These are phyloP conservation scores for Parelbella ahira DNA, from an alignment of 2,888 invertebrate genomes.

Conservation along the genomic window DNA sequence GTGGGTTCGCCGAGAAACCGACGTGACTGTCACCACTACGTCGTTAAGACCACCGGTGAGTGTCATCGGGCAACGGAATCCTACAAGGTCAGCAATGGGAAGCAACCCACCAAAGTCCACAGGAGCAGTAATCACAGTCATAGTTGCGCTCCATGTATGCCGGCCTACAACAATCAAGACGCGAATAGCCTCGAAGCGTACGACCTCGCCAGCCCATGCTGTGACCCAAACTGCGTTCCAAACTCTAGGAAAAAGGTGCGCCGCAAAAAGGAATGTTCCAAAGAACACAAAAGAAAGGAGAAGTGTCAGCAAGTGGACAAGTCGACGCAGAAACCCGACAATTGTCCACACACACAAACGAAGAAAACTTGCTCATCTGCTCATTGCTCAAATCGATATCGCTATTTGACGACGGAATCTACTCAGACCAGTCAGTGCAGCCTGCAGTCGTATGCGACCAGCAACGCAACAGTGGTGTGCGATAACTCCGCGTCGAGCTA, in stretches of 20 bases:
- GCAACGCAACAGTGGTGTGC: constrained; percentile 83
- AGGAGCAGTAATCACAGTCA: constrained; percentile 73
- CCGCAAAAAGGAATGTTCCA: constrained; percentile 80
- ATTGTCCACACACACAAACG: constrained; percentile 67
- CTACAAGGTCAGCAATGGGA: constrained; percentile 51
- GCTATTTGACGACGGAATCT: constrained; percentile 84
- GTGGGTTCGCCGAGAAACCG: constrained; percentile 84
- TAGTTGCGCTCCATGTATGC: constrained; percentile 86
- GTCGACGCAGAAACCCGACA: constrained; percentile 68
- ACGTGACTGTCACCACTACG: constrained; percentile 84
- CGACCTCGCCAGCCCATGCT: constrained; percentile 92
- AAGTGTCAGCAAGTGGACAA: constrained; percentile 77
- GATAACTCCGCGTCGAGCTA: constrained; percentile 90
- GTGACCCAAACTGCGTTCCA: constrained; percentile 92
- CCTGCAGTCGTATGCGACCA: constrained; percentile 90
- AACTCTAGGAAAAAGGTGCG: constrained; percentile 75
- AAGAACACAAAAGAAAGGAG: constrained; percentile 83
- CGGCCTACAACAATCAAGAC: constrained; percentile 83
- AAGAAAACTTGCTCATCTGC: constrained; percentile 66
- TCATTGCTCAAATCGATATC: constrained; percentile 69
- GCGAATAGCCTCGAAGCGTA: constrained; percentile 92
- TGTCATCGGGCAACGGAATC: constrained; percentile 58
- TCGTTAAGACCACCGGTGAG: constrained; percentile 76
- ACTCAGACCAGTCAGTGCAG: constrained; percentile 89
- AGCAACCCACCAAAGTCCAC: constrained; percentile 53